Percentiles rank a stretch among this genome's conserved stretches.
Conservation (phyloP, 2,888 invertebrate genomes). For the Sminthurinus aureus region DNA sequence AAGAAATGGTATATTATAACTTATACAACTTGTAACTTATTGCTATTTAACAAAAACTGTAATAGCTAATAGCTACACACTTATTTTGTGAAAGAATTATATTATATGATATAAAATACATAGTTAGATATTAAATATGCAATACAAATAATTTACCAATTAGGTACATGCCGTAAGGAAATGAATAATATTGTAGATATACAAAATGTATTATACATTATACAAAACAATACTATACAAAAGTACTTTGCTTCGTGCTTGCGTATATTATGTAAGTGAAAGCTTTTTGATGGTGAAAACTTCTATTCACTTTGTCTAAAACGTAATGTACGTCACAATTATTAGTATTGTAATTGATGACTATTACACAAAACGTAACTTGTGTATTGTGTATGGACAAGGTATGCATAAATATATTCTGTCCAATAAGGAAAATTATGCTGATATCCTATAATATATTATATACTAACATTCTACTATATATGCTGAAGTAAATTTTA, state of each 20-base stretch:
- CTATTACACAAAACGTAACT: neutral
- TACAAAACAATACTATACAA: too few species aligned
- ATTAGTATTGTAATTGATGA: neutral
- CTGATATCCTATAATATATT: neutral
- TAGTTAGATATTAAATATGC: neutral
- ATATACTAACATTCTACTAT: neutral
- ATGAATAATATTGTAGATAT: too few species aligned
- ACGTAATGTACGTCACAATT: neutral
- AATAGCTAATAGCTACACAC: neutral
- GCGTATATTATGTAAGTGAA: neutral
- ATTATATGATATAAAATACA: neutral
- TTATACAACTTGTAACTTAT: too few species aligned
- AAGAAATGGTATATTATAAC: too few species aligned
- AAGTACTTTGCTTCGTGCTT: neutral
- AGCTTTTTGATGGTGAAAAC: neutral
- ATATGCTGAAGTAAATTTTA: neutral
- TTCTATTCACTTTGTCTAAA: neutral
- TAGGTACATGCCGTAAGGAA: neutral
- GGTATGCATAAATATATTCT: too few species aligned
- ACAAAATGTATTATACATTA: too few species aligned
- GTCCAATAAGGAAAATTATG: neutral
- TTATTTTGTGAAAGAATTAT: neutral
- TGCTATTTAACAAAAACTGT: too few species aligned
- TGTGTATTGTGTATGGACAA: neutral
- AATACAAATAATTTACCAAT: neutral